These are phyloP conservation scores for Battus philenor DNA, from an alignment of 1,140 invertebrate genomes.

Conservation along the genomic window DNA sequence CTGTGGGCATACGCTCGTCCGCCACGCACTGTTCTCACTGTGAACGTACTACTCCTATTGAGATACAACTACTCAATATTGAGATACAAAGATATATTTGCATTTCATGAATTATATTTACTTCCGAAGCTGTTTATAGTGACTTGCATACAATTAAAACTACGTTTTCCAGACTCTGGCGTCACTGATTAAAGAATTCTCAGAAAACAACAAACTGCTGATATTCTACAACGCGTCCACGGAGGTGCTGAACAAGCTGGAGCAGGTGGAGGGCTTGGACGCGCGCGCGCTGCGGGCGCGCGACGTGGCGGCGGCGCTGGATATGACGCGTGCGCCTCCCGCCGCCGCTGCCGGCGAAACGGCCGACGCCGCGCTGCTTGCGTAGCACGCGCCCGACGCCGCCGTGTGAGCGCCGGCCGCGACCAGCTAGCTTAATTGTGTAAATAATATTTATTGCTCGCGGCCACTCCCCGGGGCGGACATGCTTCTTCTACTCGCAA, in stretches of 20 bases:
- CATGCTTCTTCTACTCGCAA: too few species aligned
- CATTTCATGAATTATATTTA: too few species aligned
- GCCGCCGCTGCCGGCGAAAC: not conserved
- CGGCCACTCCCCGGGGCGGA: too few species aligned
- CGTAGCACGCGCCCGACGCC: not conserved
- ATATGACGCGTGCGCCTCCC: not conserved
- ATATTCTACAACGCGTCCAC: slow-evolving; percentile 82
- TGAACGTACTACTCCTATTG: too few species aligned
- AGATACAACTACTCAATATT: too few species aligned
- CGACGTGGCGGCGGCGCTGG: slow-evolving; percentile 14
- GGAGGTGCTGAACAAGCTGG: slow-evolving; percentile 42
- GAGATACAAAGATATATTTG: too few species aligned
- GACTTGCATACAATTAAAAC: too few species aligned
- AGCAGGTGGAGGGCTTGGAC: slow-evolving; percentile 24
- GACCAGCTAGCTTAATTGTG: too few species aligned
- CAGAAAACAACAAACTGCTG: slow-evolving; percentile 76
- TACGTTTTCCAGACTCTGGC: slow-evolving; percentile 46
- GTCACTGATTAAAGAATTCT: slow-evolving; percentile 78
- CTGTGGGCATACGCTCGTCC: not conserved
- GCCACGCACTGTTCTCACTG: too few species aligned
- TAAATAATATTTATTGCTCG: too few species aligned
- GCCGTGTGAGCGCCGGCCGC: too few species aligned
- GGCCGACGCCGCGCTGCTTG: slow-evolving; percentile 18
- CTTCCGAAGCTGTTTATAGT: too few species aligned
- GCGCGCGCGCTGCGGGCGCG: slow-evolving; percentile 20